Conservation (phyloP, 2,113 vertebrate genomes). For the Oryzias curvinotus region DNA sequence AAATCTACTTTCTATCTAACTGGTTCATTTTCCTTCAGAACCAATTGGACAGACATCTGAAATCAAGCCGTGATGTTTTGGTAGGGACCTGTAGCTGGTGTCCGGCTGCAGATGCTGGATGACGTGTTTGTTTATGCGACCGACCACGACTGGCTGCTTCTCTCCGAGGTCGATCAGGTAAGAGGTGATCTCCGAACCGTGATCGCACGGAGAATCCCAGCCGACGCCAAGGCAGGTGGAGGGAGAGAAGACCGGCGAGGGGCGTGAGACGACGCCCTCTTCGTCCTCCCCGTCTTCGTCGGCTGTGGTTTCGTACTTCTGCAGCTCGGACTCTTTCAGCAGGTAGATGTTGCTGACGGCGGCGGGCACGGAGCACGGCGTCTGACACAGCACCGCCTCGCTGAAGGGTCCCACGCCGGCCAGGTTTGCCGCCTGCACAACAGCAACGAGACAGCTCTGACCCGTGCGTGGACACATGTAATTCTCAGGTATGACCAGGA, state of each 20-base stretch:
- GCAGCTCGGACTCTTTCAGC: conserved; percentile 83
- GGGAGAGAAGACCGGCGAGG: conserved; percentile 79
- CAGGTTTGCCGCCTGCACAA: conserved; percentile 83
- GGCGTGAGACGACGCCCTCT: conserved; percentile 44
- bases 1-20: too few relatives aligned
- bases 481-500: conserved; percentile 36
- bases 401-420: conserved; percentile 91
- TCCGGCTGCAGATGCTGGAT: conserved; percentile 92
- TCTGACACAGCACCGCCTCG: conserved; percentile 86
- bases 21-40: too few relatives aligned
- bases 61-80: neutral
- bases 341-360: conserved; percentile 85
- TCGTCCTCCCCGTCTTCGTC: conserved; percentile 66
- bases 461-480: neutral
- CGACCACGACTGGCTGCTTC: conserved; percentile 85
- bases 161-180: conserved; percentile 96
- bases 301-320: conserved; percentile 22
- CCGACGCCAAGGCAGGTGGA: conserved; percentile 91
- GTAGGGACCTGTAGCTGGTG: conserved; percentile 90
- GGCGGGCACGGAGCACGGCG: conserved; percentile 91
- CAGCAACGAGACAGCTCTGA: neutral
- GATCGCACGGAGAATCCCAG: conserved; percentile 91
- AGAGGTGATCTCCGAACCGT: conserved; percentile 91
- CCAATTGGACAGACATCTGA: neutral
- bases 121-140: conserved; percentile 84